A percentile compares a stretch with the other conserved stretches of the same genome.
Evolutionary conservation across 1,140 invertebrate genomes (phyloP).

Genomic region (Halesus radiatus): DNA sequence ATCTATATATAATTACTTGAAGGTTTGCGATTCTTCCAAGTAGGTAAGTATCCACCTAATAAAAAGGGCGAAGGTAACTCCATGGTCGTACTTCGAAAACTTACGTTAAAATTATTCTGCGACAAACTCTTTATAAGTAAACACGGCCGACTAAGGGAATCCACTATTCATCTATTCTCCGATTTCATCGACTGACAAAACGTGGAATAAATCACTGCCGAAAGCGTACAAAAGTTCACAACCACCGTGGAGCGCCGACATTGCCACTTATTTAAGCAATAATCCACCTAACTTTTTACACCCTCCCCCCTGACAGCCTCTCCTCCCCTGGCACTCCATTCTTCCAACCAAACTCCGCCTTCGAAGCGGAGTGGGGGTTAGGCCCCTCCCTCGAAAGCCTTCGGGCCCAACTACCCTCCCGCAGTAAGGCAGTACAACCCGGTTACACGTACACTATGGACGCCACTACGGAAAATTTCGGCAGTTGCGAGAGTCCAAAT

Average conservation of each 20-base stretch:
- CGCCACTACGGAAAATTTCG: slow-evolving; percentile 34
- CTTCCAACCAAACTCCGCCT: too few species aligned
- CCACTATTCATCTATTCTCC: not conserved
- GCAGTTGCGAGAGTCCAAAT: slow-evolving; percentile 30
- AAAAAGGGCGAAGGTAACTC: too few species aligned
- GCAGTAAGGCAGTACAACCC: slow-evolving; percentile 6
- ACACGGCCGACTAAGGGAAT: too few species aligned
- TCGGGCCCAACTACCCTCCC: not conserved
- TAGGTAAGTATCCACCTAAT: too few species aligned
- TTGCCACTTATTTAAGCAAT: slow-evolving; percentile 36
- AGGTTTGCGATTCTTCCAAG: too few species aligned
- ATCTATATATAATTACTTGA: too few species aligned
- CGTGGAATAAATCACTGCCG: not conserved
- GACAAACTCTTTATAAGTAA: too few species aligned
- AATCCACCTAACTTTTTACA: slow-evolving; percentile 35
- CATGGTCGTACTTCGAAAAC: too few species aligned
- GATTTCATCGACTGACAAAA: not conserved
- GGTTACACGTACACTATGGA: slow-evolving; percentile 38
- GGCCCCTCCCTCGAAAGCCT: slow-evolving; percentile 14
- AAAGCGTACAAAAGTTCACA: slow-evolving; percentile 15
- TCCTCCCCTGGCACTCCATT: slow-evolving; percentile 3
- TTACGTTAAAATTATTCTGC: too few species aligned
- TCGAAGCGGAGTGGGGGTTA: not conserved
- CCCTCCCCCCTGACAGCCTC: not conserved
- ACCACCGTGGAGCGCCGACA: slow-evolving; percentile 19